Evolutionary conservation across 2,888 invertebrate genomes (phyloP).

Genomic region (Chrysolina americana): DNA sequence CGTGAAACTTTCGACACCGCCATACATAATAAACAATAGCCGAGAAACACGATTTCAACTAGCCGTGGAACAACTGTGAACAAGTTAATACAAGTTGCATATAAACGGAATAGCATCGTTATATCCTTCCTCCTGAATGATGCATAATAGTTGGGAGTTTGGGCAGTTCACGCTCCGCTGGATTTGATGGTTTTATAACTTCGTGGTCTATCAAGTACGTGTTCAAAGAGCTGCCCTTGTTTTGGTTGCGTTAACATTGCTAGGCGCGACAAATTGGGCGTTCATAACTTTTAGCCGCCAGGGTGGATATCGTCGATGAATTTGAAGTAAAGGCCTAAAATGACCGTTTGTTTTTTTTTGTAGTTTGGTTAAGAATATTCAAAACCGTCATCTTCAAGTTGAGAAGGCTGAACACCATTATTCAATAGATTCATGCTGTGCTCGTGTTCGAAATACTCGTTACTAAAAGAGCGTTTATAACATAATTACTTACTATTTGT

Average conservation of each 20-base stretch:
- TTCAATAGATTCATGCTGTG: too few species aligned
- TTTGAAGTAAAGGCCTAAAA: too few species aligned
- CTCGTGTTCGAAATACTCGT: too few species aligned
- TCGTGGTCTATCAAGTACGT: not conserved
- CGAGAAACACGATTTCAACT: not conserved
- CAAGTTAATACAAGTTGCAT: slow-evolving; percentile 4
- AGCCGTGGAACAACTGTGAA: slow-evolving; percentile 3
- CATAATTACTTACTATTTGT: too few species aligned
- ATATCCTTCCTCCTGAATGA: slow-evolving; percentile 7
- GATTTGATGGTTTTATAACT: slow-evolving; percentile 14
- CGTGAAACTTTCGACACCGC: not conserved
- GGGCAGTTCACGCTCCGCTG: not conserved
- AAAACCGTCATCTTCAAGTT: too few species aligned
- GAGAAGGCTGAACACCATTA: too few species aligned
- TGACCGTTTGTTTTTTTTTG: too few species aligned
- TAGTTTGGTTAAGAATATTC: too few species aligned
- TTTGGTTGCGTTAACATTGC: not conserved
- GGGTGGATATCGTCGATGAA: not conserved
- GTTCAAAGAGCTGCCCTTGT: not conserved
- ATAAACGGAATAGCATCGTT: slow-evolving; percentile 9
- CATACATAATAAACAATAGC: slow-evolving; percentile 2
- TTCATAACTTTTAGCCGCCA: not conserved
- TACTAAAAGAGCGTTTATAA: too few species aligned
- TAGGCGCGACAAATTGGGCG: not conserved
- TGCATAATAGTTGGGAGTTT: slow-evolving; percentile 13